Conservation (phyloP, 2,888 invertebrate species). For the Epistrophe eligans region DNA sequence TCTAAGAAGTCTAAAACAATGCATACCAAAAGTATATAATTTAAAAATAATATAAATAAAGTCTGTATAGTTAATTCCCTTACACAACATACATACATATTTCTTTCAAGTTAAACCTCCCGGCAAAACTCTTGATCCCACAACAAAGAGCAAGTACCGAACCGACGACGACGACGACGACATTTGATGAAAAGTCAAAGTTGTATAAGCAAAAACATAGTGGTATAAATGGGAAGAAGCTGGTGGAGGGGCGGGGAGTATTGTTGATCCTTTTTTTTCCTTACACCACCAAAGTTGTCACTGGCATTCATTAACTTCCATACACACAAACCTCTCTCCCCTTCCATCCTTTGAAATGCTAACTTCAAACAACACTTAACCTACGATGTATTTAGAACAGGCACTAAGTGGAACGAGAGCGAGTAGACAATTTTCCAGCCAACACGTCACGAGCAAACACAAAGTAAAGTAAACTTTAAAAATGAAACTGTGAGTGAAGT, state of each 20-base stretch:
- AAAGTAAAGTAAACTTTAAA: slow-evolving; percentile 42
- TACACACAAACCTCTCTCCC: neutral
- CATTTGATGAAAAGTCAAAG: slow-evolving; percentile 10
- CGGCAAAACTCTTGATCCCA: slow-evolving; percentile 21
- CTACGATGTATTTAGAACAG: slow-evolving; percentile 46
- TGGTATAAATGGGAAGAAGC: neutral
- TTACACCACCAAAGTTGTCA: slow-evolving; percentile 49
- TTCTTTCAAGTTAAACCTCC: slow-evolving; percentile 10
- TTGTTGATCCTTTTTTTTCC: slow-evolving; percentile 30
- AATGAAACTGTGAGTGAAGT: slow-evolving; percentile 53
- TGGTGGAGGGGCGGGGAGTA: neutral
- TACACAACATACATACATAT: neutral
- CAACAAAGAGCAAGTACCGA: slow-evolving; percentile 24
- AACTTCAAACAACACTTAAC: slow-evolving; percentile 41
- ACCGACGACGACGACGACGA: no score
- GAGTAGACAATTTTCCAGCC: slow-evolving; percentile 49
- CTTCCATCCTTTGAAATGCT: slow-evolving; percentile 12
- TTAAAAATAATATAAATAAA: slow-evolving; percentile 10
- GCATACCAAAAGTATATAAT: neutral
- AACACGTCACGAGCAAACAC: slow-evolving; percentile 57
- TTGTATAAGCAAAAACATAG: slow-evolving; percentile 4
- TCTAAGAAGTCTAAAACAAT: neutral
- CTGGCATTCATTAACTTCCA: slow-evolving; percentile 46
- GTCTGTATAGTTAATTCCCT: neutral
- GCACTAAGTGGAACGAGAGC: slow-evolving; percentile 47